These are phyloP conservation scores for Hylomyscus alleni DNA, from an alignment of 2,797 vertebrate genomes.

Conservation along the genomic window DNA sequence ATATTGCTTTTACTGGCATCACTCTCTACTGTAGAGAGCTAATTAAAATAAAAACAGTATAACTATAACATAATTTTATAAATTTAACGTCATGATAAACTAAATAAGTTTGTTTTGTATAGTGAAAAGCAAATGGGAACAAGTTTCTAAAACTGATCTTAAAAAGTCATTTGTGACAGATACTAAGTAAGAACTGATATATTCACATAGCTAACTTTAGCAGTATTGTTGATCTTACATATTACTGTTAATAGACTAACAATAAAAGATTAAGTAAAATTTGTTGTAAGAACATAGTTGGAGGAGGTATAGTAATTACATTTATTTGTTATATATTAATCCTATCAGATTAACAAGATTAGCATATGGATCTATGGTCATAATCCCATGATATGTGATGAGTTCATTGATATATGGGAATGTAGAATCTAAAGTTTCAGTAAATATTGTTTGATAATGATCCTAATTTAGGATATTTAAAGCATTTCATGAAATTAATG, in stretches of 20 bases:
- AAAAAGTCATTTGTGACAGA: neutral
- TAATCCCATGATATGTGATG: neutral
- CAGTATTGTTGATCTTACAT: neutral
- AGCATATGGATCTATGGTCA: neutral
- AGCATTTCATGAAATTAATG: neutral
- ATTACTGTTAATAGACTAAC: neutral
- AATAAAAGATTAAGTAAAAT: neutral
- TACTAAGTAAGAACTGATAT: neutral
- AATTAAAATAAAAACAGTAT: neutral
- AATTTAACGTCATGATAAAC: neutral
- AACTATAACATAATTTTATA: neutral
- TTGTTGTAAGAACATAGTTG: neutral
- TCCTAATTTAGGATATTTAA: neutral
- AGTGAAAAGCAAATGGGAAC: neutral
- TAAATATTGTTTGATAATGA: conserved; percentile 1
- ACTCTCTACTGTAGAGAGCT: neutral
- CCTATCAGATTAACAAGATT: neutral
- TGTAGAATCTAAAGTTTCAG: conserved; percentile 1
- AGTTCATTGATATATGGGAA: neutral
- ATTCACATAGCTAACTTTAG: neutral
- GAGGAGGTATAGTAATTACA: neutral
- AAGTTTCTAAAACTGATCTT: neutral
- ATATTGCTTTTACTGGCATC: neutral
- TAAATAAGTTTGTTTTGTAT: neutral
- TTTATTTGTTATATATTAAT: neutral